Percentiles rank a stretch among this genome's conserved stretches.
phyloP scores from a whole-genome alignment of 2,113 vertebrate species.

The Baryphthengus martii region DNA sequence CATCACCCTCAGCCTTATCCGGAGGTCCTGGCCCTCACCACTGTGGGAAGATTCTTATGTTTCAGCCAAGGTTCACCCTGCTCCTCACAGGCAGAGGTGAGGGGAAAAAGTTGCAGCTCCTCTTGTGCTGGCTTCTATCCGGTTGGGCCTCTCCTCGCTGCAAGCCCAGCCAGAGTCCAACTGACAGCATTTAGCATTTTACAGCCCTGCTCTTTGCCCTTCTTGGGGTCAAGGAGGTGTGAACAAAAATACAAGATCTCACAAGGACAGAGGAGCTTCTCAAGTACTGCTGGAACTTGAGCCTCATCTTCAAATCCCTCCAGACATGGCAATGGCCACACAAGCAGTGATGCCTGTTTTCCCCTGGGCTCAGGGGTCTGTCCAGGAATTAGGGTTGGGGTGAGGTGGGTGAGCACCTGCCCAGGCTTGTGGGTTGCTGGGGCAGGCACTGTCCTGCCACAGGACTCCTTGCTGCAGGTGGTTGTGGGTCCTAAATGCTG shows the following conservation, averaged over 20 bases:
- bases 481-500: not conserved
- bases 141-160: accelerated
- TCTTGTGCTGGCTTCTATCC: not conserved
- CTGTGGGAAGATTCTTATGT: not conserved
- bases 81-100: accelerated
- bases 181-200: accelerated
- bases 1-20: not conserved
- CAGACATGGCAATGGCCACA: accelerated
- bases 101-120: not conserved
- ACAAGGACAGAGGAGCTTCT: not conserved
- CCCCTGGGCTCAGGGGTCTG: accelerated
- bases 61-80: not conserved
- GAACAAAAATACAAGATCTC: not conserved
- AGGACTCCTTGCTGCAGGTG: not conserved
- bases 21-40: accelerated
- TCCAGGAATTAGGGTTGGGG: accelerated
- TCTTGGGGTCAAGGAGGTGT: not conserved
- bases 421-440: not conserved
- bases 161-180: not conserved
- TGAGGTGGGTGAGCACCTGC: accelerated
- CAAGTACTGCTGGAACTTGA: not conserved
- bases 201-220: not conserved
- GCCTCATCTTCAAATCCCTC: not conserved
- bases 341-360: accelerated
- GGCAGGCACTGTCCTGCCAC: accelerated